Percentiles rank a stretch among this genome's conserved stretches.
Conservation (phyloP, 2,797 vertebrate species). For the Threskiornis aethiopicus region DNA sequence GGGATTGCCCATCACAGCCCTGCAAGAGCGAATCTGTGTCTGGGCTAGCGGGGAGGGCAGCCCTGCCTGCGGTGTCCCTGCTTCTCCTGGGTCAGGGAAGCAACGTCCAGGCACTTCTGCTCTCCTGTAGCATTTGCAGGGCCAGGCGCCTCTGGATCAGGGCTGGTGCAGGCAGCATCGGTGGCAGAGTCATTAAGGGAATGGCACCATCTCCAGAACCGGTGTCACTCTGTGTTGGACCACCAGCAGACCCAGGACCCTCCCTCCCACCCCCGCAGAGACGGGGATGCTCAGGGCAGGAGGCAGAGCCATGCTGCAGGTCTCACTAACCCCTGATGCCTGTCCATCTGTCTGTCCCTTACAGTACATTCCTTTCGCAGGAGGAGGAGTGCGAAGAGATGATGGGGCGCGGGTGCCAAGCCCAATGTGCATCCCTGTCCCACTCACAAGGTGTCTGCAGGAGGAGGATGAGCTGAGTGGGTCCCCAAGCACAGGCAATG, state of each 20-base stretch:
- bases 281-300: neutral
- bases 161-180: neutral
- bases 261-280: too few species aligned
- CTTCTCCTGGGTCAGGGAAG: neutral
- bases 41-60: neutral
- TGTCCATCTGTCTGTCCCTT: neutral
- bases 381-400: neutral
- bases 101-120: accelerated
- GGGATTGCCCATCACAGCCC: neutral
- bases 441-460: neutral
- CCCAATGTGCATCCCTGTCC: neutral
- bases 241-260: neutral
- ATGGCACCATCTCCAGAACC: neutral
- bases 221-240: accelerated
- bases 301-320: neutral
- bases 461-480: neutral
- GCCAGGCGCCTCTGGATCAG: accelerated
- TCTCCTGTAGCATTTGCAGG: neutral
- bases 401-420: neutral
- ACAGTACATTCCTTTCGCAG: neutral
- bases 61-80: neutral
- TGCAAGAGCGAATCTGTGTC: neutral
- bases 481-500: accelerated
- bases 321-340: neutral
- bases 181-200: neutral